These are phyloP conservation scores for Patella depressa DNA, from an alignment of 2,888 invertebrate genomes.

Conservation along the genomic window DNA sequence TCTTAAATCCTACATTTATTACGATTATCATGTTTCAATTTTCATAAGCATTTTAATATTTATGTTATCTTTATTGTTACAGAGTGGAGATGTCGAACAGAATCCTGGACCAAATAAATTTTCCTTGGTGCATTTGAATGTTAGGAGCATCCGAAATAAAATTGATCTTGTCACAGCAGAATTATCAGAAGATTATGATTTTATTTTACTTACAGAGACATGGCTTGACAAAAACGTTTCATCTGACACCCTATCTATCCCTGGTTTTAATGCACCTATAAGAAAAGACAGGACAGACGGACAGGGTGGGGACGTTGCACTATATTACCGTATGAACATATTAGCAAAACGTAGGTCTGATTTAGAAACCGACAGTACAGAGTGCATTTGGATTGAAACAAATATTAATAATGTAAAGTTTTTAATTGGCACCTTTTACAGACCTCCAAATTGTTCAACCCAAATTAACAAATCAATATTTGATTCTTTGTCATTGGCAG, in stretches of 20 bases:
- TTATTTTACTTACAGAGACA: background rate
- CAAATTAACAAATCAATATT: background rate
- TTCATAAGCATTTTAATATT: too few relatives aligned
- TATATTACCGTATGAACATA: background rate
- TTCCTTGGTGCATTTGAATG: too few relatives aligned
- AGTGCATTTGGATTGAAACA: background rate
- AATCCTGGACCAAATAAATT: too few relatives aligned
- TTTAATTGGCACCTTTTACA: background rate
- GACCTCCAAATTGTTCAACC: background rate
- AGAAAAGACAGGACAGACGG: background rate
- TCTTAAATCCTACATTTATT: too few relatives aligned
- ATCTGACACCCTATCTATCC: background rate
- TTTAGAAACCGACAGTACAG: background rate
- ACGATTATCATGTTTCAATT: too few relatives aligned
- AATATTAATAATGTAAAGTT: background rate
- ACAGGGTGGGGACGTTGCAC: background rate
- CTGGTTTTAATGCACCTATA: conserved; percentile 2
- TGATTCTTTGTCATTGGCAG: background rate
- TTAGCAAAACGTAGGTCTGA: background rate
- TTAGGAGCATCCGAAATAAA: too few relatives aligned
- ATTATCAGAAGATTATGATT: background rate
- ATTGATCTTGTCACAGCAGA: background rate
- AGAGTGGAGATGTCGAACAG: too few relatives aligned
- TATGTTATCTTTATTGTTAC: too few relatives aligned
- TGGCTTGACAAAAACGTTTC: conserved; percentile 1